These are phyloP conservation scores for Ataeniobius toweri DNA, from an alignment of 2,797 vertebrate species.

Conservation along the genomic window DNA sequence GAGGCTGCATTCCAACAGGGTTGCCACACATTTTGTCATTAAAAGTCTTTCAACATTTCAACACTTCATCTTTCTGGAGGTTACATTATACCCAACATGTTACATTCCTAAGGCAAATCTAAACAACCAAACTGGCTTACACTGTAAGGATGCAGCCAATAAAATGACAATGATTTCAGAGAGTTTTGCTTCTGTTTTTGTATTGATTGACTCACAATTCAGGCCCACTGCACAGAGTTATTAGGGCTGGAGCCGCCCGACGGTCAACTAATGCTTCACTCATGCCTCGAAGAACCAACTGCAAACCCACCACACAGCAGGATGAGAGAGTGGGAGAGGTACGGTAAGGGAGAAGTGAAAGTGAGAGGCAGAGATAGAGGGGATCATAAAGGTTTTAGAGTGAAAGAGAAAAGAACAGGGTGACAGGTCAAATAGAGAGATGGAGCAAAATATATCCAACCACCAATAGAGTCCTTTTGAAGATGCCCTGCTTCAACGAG, in stretches of 20 bases:
- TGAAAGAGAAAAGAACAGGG: conserved; percentile 19
- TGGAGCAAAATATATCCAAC: conserved; percentile 46
- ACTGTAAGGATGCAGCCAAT: conserved; percentile 67
- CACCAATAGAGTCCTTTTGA: conserved; percentile 49
- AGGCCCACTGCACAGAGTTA: conserved; percentile 99
- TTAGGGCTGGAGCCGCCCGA: conserved; percentile 98
- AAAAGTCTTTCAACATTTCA: background rate
- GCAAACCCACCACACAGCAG: conserved; percentile 90
- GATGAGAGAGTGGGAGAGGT: conserved; percentile 73
- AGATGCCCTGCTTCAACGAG: conserved; percentile 71
- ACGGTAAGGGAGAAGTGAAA: conserved; percentile 47
- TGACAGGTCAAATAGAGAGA: conserved; percentile 45
- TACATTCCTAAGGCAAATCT: background rate
- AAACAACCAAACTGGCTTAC: conserved; percentile 5
- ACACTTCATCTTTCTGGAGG: background rate
- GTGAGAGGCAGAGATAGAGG: conserved; percentile 41
- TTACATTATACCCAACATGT: background rate
- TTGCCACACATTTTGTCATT: background rate
- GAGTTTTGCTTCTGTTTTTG: conserved; percentile 46
- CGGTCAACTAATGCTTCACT: conserved; percentile 99
- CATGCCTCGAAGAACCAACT: conserved; percentile 99
- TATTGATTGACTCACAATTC: conserved; percentile 95
- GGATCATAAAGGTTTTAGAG: conserved; percentile 35
- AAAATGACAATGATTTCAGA: conserved; percentile 62
- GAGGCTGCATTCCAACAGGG: conserved; percentile 72